phyloP scores from a whole-genome alignment of 2,888 invertebrate species.

The Creontiades dilutus region DNA sequence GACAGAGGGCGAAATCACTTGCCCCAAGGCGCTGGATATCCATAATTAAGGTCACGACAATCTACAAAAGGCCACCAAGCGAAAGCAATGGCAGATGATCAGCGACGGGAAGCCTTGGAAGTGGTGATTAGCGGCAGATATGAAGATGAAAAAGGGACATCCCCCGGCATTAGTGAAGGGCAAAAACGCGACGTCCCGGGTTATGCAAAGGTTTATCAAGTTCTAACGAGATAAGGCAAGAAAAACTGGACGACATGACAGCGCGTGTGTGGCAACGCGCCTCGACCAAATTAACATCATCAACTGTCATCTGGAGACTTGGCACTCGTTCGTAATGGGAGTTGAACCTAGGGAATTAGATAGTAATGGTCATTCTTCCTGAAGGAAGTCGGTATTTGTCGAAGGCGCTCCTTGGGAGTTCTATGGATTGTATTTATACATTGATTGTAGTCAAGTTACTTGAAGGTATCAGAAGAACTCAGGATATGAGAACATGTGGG shows the following conservation, averaged over 20 bases:
- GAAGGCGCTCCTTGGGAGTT: too few relatives aligned
- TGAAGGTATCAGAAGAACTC: too few relatives aligned
- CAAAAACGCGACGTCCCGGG: slow-evolving; percentile 48
- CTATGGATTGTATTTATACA: too few relatives aligned
- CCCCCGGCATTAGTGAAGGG: slow-evolving; percentile 1
- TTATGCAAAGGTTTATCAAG: slow-evolving; percentile 65
- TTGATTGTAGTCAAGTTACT: too few relatives aligned
- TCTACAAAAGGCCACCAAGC: slow-evolving; percentile 17
- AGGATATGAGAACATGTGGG: too few relatives aligned
- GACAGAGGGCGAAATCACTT: slow-evolving; percentile 11
- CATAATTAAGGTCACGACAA: slow-evolving; percentile 46
- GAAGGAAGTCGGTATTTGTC: too few relatives aligned
- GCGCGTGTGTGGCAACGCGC: slow-evolving; percentile 58
- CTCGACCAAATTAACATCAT: slow-evolving; percentile 50
- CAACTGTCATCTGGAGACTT: slow-evolving; percentile 46
- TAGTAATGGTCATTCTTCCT: neutral
- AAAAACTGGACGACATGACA: slow-evolving; percentile 15
- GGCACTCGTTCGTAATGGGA: slow-evolving; percentile 42
- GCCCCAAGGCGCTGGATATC: neutral
- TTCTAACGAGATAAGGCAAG: slow-evolving; percentile 51
- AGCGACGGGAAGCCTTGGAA: slow-evolving; percentile 41
- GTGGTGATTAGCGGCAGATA: slow-evolving; percentile 15
- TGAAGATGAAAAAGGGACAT: slow-evolving; percentile 18
- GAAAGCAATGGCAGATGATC: slow-evolving; percentile 49
- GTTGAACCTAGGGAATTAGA: slow-evolving; percentile 7